Evolutionary conservation across 2,113 vertebrate genomes (phyloP).

Genomic region (Machaerirhynchus nigripectus): DNA sequence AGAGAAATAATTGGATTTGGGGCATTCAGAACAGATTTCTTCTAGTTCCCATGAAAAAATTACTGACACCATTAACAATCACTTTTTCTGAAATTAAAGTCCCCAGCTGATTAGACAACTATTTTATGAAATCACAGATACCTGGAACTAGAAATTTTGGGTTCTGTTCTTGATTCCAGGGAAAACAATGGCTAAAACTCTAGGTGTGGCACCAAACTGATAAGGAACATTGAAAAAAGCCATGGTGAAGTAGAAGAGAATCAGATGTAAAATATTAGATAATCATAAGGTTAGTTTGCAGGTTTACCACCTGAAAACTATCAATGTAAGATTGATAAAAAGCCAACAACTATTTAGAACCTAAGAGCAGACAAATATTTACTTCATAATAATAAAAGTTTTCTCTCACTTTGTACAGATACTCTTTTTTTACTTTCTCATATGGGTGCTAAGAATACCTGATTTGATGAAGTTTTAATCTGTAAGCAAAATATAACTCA

Average conservation of each 20-base stretch:
- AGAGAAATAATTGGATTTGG: background rate
- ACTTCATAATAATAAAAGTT: background rate
- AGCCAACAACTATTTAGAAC: background rate
- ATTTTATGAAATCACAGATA: background rate
- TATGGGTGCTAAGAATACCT: background rate
- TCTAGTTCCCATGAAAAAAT: background rate
- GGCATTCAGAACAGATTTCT: background rate
- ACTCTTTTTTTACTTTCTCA: background rate
- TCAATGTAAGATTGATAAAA: background rate
- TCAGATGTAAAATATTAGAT: background rate
- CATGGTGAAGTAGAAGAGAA: background rate
- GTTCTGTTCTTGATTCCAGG: background rate
- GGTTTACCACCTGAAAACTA: background rate
- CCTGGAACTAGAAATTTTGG: background rate
- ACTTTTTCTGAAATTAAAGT: background rate
- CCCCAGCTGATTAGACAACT: background rate
- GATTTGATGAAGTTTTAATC: background rate
- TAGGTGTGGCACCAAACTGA: background rate
- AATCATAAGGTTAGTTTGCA: background rate
- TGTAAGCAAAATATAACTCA: background rate
- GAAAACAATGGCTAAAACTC: background rate
- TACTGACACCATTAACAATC: background rate
- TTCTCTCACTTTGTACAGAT: background rate
- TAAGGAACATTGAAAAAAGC: background rate
- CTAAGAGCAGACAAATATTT: background rate